phyloP scores from a whole-genome alignment of 2,113 vertebrate genomes.

The Philantomba maxwellii region DNA sequence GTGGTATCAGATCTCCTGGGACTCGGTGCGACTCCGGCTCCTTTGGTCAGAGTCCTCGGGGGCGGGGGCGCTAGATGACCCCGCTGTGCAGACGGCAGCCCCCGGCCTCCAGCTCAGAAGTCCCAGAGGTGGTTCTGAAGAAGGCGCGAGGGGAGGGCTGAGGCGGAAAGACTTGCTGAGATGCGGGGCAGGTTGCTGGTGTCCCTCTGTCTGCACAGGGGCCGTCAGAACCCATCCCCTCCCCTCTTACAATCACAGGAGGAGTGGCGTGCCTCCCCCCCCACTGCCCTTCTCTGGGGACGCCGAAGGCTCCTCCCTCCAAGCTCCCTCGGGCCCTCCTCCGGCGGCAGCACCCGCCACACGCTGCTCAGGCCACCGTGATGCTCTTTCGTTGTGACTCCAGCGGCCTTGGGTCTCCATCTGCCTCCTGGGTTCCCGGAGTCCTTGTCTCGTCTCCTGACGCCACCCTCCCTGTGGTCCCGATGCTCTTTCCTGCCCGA shows the following conservation, averaged over 20 bases:
- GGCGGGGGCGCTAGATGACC: neutral
- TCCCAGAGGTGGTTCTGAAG: neutral
- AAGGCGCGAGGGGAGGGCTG: neutral
- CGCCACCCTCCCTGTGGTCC: neutral
- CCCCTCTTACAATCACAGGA: neutral
- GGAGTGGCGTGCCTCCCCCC: neutral
- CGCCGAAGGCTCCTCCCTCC: neutral
- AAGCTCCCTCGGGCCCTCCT: neutral
- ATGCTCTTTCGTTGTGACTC: rapidly evolving
- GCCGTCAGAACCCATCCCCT: neutral
- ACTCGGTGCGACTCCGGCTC: rapidly evolving
- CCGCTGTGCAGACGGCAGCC: neutral
- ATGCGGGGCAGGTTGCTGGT: neutral
- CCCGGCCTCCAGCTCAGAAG: neutral
- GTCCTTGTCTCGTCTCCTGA: rapidly evolving
- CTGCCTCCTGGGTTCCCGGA: neutral
- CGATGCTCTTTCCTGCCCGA: rapidly evolving
- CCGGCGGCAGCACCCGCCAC: rapidly evolving
- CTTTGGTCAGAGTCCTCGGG: neutral
- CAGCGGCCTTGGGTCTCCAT: neutral
- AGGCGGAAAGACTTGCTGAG: neutral
- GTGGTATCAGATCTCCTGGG: neutral
- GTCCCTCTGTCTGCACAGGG: too few relatives aligned
- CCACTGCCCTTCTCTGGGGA: neutral
- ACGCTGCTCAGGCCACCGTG: rapidly evolving